These are phyloP conservation scores for Alcis repandata DNA, from an alignment of 2,888 invertebrate genomes.

Conservation along the genomic window DNA sequence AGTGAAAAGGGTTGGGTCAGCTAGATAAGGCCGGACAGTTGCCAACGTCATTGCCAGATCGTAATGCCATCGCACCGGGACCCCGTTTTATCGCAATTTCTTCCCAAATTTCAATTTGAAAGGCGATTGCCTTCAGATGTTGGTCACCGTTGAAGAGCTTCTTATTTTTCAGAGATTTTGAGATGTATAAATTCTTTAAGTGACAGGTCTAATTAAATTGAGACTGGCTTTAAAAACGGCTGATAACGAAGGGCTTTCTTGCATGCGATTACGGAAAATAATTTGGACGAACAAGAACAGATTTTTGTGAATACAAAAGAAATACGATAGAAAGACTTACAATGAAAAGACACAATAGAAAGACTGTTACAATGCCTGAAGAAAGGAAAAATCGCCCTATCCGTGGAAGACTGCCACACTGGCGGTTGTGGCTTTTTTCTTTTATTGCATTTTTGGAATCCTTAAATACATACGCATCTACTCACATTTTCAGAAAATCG, in stretches of 20 bases:
- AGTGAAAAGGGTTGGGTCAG: conserved; percentile 82
- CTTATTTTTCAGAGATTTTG: conserved; percentile 43
- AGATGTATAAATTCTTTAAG: conserved; percentile 29
- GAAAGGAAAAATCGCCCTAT: conserved; percentile 24
- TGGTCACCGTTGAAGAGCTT: conserved; percentile 33
- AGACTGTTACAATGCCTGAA: conserved; percentile 30
- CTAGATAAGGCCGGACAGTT: conserved; percentile 79
- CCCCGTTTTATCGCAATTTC: conserved; percentile 73
- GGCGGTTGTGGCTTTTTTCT: too few relatives aligned
- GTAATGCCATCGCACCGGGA: conserved; percentile 70
- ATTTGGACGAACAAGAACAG: conserved; percentile 25
- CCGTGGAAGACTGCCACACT: too few relatives aligned
- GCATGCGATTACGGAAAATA: conserved; percentile 27
- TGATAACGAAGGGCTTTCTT: conserved; percentile 11
- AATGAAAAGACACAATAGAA: conserved; percentile 30
- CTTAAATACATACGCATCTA: too few relatives aligned
- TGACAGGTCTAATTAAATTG: conserved; percentile 2
- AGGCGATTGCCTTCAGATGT: conserved; percentile 55
- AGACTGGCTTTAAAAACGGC: conserved; percentile 6
- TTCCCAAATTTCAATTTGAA: conserved; percentile 75
- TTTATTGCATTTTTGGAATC: too few relatives aligned
- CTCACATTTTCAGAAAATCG: too few relatives aligned
- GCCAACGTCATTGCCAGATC: conserved; percentile 77
- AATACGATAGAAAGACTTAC: conserved; percentile 31
- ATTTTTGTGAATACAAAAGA: conserved; percentile 30